Conservation (phyloP, 2,113 vertebrate species). For the Rhabdomys dilectus region DNA sequence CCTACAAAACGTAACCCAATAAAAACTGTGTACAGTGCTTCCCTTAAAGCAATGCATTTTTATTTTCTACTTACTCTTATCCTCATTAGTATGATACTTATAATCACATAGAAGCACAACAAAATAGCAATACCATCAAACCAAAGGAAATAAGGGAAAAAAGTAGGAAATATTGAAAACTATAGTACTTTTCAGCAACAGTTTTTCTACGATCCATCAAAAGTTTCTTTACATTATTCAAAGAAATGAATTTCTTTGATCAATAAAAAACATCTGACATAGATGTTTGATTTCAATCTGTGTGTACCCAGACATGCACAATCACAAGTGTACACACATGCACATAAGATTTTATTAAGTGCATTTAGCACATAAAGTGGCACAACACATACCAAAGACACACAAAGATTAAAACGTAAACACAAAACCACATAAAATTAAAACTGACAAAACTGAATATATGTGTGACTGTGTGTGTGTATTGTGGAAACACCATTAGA, state of each 20-base stretch:
- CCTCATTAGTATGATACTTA: neutral
- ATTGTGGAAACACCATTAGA: neutral
- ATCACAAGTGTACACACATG: neutral
- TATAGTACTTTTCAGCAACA: neutral
- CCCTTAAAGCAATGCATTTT: conserved; percentile 14
- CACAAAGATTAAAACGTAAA: neutral
- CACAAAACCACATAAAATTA: neutral
- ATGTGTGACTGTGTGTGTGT: neutral
- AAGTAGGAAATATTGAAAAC: neutral
- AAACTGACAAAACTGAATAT: neutral
- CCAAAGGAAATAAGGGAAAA: neutral
- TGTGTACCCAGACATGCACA: neutral
- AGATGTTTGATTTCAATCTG: neutral
- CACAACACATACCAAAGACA: neutral
- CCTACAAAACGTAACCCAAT: neutral
- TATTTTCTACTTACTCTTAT: neutral
- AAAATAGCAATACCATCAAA: neutral
- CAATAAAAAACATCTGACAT: neutral
- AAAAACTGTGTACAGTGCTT: neutral
- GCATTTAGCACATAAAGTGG: neutral
- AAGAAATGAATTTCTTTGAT: too few species aligned
- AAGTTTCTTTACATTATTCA: conserved; percentile 27
- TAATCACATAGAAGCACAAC: neutral
- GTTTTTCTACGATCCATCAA: neutral
- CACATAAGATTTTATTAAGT: neutral